phyloP scores from a whole-genome alignment of 2,113 vertebrate species.

The Capreolus pygargus region DNA sequence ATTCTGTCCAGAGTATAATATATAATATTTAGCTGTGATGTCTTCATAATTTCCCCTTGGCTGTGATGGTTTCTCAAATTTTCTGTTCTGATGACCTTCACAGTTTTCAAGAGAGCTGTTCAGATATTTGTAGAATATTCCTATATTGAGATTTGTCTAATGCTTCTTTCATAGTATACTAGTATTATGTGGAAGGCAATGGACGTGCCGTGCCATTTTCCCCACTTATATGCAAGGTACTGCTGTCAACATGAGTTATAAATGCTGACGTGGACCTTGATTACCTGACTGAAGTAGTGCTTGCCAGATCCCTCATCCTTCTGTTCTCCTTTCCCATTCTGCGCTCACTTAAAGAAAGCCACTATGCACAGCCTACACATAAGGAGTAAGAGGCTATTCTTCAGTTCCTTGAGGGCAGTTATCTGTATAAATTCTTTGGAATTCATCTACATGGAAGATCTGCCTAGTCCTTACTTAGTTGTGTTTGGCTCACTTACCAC shows the following conservation, averaged over 20 bases:
- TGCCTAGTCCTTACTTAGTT: background rate
- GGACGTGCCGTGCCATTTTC: background rate
- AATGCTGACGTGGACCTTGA: background rate
- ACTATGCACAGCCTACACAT: background rate
- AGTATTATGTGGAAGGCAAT: no score
- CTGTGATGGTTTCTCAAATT: background rate
- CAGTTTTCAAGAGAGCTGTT: background rate
- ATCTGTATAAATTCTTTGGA: background rate
- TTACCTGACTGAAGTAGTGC: background rate
- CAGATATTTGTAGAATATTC: background rate
- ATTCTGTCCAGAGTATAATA: background rate
- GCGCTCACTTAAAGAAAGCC: background rate
- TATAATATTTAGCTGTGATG: background rate
- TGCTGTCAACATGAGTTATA: background rate
- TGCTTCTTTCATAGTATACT: background rate
- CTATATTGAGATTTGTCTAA: background rate
- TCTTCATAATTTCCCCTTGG: background rate
- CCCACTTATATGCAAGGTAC: background rate
- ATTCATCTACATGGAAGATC: background rate
- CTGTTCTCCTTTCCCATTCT: background rate
- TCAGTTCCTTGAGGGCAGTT: background rate
- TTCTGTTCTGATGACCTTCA: background rate
- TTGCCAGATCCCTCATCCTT: background rate
- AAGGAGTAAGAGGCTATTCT: background rate
- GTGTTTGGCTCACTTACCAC: background rate